Conservation (phyloP, 2,113 vertebrate species). For the Cricetomys ansorgei region DNA sequence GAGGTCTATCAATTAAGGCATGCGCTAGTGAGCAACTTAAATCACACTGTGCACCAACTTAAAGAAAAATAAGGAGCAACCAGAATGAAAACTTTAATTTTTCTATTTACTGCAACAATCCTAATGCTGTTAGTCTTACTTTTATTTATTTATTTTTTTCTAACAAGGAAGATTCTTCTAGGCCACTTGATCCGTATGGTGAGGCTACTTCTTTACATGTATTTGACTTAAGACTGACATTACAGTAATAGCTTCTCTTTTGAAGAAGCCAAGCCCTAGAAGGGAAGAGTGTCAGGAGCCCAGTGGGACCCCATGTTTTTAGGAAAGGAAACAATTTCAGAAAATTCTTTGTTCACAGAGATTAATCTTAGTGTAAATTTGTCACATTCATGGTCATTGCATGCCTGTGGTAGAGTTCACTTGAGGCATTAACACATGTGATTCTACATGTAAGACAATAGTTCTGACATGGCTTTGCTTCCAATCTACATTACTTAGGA, state of each 20-base stretch:
- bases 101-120: constrained; percentile 73
- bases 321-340: constrained; percentile 44
- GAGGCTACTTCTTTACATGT: constrained; percentile 50
- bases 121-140: constrained; percentile 70
- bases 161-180: constrained; percentile 70
- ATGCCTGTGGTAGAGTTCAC: background rate
- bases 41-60: constrained; percentile 77
- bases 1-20: constrained; percentile 84
- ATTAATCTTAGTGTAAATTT: background rate
- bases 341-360: constrained; percentile 35
- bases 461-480: background rate
- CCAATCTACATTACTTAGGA: background rate
- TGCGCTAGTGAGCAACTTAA: constrained; percentile 78
- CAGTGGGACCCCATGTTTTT: background rate
- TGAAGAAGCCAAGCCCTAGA: constrained; percentile 55
- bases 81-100: constrained; percentile 82
- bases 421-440: background rate
- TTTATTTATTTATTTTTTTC: constrained; percentile 40
- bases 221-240: constrained; percentile 70
- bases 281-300: constrained; percentile 39
- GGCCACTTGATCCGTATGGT: constrained; percentile 51
- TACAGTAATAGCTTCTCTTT: constrained; percentile 62
- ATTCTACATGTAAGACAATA: background rate
- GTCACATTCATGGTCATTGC: background rate
- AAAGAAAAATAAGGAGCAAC: constrained; percentile 76